Conservation (phyloP, 2,888 invertebrate species). For the Lasioglossum pauxillum region DNA sequence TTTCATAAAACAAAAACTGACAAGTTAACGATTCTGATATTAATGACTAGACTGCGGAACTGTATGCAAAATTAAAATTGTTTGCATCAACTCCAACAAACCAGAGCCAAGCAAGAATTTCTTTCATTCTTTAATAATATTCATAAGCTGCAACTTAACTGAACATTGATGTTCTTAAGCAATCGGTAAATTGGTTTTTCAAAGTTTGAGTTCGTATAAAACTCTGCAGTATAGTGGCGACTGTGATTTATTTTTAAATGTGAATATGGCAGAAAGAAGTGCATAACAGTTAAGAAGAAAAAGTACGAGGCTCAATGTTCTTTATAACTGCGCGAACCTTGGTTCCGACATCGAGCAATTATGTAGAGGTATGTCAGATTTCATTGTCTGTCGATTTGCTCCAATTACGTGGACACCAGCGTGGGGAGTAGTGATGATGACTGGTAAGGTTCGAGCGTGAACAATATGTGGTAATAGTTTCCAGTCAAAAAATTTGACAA, state of each 20-base stretch:
- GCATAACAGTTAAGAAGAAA: not conserved
- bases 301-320: not conserved
- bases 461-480: not conserved
- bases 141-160: no score
- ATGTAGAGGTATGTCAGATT: not conserved
- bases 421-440: not conserved
- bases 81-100: no score
- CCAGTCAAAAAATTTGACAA: not conserved
- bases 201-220: not conserved
- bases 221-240: not conserved
- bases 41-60: not conserved
- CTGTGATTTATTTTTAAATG: not conserved
- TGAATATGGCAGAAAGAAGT: not conserved
- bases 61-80: not conserved
- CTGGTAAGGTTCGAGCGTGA: not conserved
- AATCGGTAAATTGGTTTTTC: no score
- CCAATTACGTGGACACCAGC: not conserved
- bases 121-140: no score
- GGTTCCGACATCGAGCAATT: not conserved
- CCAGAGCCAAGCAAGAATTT: no score
- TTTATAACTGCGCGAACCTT: not conserved
- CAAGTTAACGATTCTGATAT: not conserved
- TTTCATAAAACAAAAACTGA: not conserved
- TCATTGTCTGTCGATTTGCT: conserved; percentile 11
- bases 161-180: no score